These are phyloP conservation scores for Apodemia hepburni DNA, from an alignment of 2,888 invertebrate genomes.

Conservation along the genomic window DNA sequence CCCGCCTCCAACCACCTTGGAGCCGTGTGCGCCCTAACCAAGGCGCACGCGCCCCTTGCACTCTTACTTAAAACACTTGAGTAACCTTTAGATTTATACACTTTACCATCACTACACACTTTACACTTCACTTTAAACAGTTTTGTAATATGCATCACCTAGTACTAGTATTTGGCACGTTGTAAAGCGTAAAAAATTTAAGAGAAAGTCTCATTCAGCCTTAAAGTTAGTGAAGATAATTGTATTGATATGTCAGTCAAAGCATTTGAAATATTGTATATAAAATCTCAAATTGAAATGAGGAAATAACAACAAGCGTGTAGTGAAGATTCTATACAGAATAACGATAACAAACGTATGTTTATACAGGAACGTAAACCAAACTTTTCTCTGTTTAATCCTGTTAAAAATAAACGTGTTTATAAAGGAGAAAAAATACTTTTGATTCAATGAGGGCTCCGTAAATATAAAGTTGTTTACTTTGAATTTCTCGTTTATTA, in stretches of 20 bases:
- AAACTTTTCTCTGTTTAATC: conserved; percentile 1
- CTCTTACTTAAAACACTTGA: conserved; percentile 65
- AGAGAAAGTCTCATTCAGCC: conserved; percentile 52
- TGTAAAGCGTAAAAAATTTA: conserved; percentile 38
- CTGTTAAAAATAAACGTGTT: conserved; percentile 12
- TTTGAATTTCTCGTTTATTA: not conserved
- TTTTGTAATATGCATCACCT: conserved; percentile 10
- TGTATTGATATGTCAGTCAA: conserved; percentile 59
- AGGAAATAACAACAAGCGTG: not conserved
- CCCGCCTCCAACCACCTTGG: conserved; percentile 87
- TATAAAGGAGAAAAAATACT: not conserved
- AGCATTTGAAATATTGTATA: conserved; percentile 23
- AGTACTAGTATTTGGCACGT: conserved; percentile 42
- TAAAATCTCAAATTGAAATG: not conserved
- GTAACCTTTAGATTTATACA: conserved; percentile 31
- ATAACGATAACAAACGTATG: not conserved
- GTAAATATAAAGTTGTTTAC: not conserved
- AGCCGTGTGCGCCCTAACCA: conserved; percentile 59
- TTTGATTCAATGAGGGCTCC: conserved; percentile 13
- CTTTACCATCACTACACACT: conserved; percentile 19
- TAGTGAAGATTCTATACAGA: conserved; percentile 2
- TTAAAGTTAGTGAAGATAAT: conserved; percentile 41
- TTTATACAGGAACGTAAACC: conserved; percentile 11
- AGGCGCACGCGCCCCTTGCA: conserved; percentile 39
- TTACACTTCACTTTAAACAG: conserved; percentile 21